Evolutionary conservation across 2,888 invertebrate genomes (phyloP).

Genomic region (Agrochola macilenta): DNA sequence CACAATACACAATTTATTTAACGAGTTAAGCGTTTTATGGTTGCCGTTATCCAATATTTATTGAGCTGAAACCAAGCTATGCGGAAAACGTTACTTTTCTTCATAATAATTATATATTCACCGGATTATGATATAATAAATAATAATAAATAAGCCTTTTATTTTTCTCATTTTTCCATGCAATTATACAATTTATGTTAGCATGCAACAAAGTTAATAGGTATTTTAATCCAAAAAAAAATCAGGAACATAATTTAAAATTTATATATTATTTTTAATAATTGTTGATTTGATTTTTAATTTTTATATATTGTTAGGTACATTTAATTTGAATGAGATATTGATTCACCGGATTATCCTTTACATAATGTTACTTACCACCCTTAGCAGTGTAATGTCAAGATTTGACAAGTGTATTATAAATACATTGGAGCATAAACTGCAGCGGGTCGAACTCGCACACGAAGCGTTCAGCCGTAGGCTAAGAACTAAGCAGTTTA

Average conservation of each 20-base stretch:
- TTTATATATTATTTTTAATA: no score
- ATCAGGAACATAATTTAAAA: no score
- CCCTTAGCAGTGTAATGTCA: no score
- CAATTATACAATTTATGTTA: no score
- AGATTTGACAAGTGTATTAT: not conserved
- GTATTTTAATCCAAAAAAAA: no score
- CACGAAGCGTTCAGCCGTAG: not conserved
- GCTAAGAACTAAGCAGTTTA: no score
- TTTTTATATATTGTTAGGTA: no score
- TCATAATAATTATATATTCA: not conserved
- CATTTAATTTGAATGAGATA: no score
- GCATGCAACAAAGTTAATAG: no score
- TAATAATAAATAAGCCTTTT: no score
- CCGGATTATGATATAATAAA: constrained; percentile 9
- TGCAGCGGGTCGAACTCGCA: not conserved
- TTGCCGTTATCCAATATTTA: constrained; percentile 42
- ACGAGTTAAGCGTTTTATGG: constrained; percentile 43
- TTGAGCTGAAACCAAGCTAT: constrained; percentile 28
- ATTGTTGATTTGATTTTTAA: no score
- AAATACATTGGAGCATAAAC: not conserved
- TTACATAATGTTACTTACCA: not conserved
- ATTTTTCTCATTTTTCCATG: no score
- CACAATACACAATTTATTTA: constrained; percentile 33
- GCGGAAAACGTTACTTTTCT: constrained; percentile 37
- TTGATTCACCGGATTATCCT: constrained; percentile 11